These are phyloP conservation scores for Theonella swinhoei DNA, from an alignment of 37 sponge, comb jelly and placozoan species.

Conservation along the genomic window DNA sequence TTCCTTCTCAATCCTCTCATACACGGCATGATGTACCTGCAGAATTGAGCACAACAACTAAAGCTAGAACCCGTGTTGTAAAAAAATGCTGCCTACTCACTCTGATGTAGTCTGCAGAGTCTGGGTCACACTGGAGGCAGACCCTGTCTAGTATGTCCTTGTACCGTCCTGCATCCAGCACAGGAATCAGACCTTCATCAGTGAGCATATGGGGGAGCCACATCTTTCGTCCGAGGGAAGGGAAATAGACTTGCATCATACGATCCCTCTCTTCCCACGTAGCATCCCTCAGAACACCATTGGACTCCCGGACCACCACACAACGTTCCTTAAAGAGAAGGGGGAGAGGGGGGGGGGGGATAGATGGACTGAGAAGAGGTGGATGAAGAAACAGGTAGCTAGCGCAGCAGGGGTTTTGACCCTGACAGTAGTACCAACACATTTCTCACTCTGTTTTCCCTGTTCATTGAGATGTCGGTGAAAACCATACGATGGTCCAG, in stretches of 20 bases:
- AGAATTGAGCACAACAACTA: not conserved
- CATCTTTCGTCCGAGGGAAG: conserved; percentile 64
- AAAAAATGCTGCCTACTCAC: conserved; percentile 43
- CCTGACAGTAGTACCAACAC: not conserved
- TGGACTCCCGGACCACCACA: conserved; percentile 76
- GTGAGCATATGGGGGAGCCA: conserved; percentile 63
- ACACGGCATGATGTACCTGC: conserved; percentile 65
- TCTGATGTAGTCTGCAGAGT: conserved; percentile 77
- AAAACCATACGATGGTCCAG: conserved; percentile 51
- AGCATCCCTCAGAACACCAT: conserved; percentile 77
- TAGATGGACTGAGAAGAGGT: not conserved
- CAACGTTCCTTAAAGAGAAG: conserved; percentile 41
- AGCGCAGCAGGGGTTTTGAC: not conserved
- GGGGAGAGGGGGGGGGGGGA: not conserved
- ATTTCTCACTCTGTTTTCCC: conserved; percentile 45
- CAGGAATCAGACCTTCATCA: conserved; percentile 11
- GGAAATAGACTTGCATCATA: conserved; percentile 80
- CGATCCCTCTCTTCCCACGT: conserved; percentile 84
- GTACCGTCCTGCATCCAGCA: conserved; percentile 9
- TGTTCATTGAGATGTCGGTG: conserved; percentile 71
- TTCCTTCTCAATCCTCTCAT: conserved; percentile 54
- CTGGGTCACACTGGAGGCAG: conserved; percentile 73
- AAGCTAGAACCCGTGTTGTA: not conserved
- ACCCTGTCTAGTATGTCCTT: conserved; percentile 70
- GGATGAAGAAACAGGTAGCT: not conserved